Percentiles rank a stretch among this genome's conserved stretches.
Conservation (phyloP, 2,113 vertebrate species). For the Labeo catla region DNA sequence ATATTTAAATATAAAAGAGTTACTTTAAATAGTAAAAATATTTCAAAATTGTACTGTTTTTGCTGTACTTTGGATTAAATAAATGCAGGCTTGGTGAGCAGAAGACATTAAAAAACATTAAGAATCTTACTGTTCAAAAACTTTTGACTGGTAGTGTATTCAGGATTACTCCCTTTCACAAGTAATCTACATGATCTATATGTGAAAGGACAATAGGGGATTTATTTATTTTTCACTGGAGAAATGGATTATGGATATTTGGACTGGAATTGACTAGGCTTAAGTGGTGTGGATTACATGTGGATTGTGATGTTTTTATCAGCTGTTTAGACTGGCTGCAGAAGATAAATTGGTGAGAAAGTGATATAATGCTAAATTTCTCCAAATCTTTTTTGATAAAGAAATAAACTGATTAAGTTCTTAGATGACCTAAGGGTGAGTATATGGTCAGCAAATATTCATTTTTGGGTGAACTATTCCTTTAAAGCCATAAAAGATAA, state of each 20-base stretch:
- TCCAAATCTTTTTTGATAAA: neutral
- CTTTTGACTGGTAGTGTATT: too few relatives aligned
- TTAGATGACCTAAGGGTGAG: neutral
- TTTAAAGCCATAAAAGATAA: neutral
- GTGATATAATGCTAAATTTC: neutral
- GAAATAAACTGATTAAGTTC: neutral
- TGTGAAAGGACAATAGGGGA: too few relatives aligned
- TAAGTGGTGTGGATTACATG: neutral
- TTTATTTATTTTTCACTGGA: neutral
- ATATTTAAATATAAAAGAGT: too few relatives aligned
- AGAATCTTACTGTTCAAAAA: too few relatives aligned
- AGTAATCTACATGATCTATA: too few relatives aligned
- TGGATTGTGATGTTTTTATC: neutral
- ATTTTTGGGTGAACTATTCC: neutral
- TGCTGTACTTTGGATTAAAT: too few relatives aligned
- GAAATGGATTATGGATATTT: neutral
- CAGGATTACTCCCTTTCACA: too few relatives aligned
- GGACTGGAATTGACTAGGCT: neutral
- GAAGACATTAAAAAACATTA: too few relatives aligned
- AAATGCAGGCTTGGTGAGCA: too few relatives aligned
- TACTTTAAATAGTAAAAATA: too few relatives aligned
- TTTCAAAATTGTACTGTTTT: too few relatives aligned
- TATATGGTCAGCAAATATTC: neutral
- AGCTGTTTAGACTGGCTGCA: neutral
- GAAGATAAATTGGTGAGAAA: neutral